phyloP scores from a whole-genome alignment of 1,140 invertebrate genomes.

The Scaptodrosophila lebanonensis region DNA sequence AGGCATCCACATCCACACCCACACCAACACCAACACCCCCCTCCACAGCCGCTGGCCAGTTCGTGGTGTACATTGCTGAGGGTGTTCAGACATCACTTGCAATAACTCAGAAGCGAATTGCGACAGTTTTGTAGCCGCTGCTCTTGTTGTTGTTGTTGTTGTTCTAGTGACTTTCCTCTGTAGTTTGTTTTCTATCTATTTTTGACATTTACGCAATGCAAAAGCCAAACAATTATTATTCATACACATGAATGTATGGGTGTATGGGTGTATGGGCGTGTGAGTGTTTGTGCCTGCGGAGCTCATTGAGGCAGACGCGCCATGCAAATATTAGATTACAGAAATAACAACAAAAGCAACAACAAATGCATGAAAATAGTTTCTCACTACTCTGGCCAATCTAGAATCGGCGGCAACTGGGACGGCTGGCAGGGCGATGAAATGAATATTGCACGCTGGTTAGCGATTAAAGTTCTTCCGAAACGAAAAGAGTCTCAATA shows the following conservation, averaged over 20 bases:
- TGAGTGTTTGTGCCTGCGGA: conserved; percentile 6
- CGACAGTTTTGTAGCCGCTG: conserved; percentile 54
- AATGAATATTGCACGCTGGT: no score
- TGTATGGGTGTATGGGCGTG: neutral
- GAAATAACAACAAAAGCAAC: conserved; percentile 12
- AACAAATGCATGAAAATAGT: conserved; percentile 24
- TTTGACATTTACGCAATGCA: conserved; percentile 71
- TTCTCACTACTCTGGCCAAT: conserved; percentile 22
- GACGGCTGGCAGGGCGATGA: no score
- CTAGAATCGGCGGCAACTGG: conserved; percentile 20
- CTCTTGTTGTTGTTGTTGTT: conserved; percentile 4
- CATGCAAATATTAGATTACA: conserved; percentile 66
- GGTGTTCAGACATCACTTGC: conserved; percentile 38
- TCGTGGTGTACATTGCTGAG: no score
- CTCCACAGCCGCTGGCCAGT: no score
- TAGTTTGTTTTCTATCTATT: conserved; percentile 48
- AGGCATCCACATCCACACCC: conserved; percentile 8
- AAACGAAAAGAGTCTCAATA: no score
- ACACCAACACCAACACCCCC: no score
- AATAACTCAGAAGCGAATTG: conserved; percentile 63
- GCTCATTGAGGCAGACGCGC: conserved; percentile 23
- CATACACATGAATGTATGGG: conserved; percentile 8
- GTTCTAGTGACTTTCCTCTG: conserved; percentile 9
- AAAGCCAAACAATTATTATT: conserved; percentile 63
- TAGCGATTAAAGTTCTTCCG: no score